Evolutionary conservation across 2,113 vertebrate genomes (phyloP).

Genomic region (Macaca mulatta): DNA sequence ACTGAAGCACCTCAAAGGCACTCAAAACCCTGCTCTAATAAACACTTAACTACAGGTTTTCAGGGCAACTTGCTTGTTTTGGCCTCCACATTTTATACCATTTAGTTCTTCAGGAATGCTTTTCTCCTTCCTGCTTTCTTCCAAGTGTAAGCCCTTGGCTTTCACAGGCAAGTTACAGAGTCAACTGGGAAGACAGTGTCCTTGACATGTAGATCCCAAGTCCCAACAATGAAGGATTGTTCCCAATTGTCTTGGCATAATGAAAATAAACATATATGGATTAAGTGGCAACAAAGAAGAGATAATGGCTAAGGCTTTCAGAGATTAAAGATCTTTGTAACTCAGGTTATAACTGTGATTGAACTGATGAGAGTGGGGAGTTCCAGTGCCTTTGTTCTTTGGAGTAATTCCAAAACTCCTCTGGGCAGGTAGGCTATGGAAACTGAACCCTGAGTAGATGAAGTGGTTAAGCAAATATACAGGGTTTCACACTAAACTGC

Average conservation of each 20-base stretch:
- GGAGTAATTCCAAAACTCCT: slow-evolving; percentile 34
- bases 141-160: neutral
- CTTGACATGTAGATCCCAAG: neutral
- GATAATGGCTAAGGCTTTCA: neutral
- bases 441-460: neutral
- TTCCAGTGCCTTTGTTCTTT: slow-evolving; percentile 10
- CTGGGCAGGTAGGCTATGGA: neutral
- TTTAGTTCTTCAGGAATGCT: neutral
- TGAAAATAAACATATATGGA: slow-evolving; percentile 42
- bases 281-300: slow-evolving; percentile 21
- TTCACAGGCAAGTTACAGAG: neutral
- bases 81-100: neutral
- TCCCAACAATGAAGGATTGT: neutral
- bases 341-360: slow-evolving; percentile 41
- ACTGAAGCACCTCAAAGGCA: neutral
- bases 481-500: neutral
- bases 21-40: neutral
- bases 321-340: slow-evolving; percentile 42
- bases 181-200: slow-evolving; percentile 1
- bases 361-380: neutral
- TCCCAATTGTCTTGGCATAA: slow-evolving; percentile 1
- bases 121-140: neutral
- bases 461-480: slow-evolving; percentile 4
- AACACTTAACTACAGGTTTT: neutral
- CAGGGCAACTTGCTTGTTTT: neutral